Conservation (phyloP, 1,140 invertebrate species). For the Papilio glaucus region DNA sequence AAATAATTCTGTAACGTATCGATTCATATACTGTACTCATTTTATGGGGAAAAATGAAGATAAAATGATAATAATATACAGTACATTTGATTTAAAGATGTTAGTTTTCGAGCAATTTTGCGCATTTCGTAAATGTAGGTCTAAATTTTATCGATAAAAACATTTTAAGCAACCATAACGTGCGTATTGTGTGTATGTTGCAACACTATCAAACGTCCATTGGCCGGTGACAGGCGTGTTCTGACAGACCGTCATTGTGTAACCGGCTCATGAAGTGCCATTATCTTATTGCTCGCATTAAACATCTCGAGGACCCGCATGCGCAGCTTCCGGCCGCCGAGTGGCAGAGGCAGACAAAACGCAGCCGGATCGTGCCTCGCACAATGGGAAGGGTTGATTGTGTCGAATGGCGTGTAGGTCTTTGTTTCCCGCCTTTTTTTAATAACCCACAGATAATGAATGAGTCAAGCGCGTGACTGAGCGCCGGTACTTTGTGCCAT, state of each 20-base stretch:
- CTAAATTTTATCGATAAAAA: background rate
- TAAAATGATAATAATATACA: no score
- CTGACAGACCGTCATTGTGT: slow-evolving; percentile 30
- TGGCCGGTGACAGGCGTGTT: slow-evolving; percentile 28
- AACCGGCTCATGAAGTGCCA: slow-evolving; percentile 24
- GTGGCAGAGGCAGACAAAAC: slow-evolving; percentile 26
- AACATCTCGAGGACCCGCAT: slow-evolving; percentile 39
- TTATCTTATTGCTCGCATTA: slow-evolving; percentile 39
- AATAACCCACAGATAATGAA: slow-evolving; percentile 38
- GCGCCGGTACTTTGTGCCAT: slow-evolving; percentile 5
- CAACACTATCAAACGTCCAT: slow-evolving; percentile 32
- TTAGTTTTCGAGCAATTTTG: no score
- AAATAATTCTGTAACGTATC: no score
- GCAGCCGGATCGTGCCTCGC: slow-evolving; percentile 34
- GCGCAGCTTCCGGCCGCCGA: slow-evolving; percentile 36
- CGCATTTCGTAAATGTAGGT: no score
- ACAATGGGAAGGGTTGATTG: slow-evolving; percentile 35
- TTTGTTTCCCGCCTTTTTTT: slow-evolving; percentile 36
- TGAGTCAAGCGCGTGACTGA: slow-evolving; percentile 25
- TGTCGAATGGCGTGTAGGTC: slow-evolving; percentile 32
- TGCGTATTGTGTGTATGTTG: slow-evolving; percentile 15
- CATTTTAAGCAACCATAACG: background rate
- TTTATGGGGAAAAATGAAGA: no score
- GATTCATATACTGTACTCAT: no score
- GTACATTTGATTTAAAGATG: no score